These are phyloP conservation scores for Tragelaphus buxtoni DNA, from an alignment of 2,113 vertebrate species.

Conservation along the genomic window DNA sequence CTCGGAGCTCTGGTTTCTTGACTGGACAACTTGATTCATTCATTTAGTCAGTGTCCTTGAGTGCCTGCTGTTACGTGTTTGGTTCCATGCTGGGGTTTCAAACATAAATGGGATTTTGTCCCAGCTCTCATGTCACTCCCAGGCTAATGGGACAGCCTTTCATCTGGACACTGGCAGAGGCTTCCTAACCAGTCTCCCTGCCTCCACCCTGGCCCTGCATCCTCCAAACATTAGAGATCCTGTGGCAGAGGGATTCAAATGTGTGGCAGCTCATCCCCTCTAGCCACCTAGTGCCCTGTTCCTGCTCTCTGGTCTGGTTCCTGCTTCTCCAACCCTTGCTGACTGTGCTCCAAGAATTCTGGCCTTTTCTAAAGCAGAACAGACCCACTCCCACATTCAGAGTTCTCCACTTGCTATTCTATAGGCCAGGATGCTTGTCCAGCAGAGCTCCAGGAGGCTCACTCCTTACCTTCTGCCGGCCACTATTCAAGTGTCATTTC, in stretches of 20 bases:
- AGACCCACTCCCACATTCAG: not conserved
- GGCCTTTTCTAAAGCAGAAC: not conserved
- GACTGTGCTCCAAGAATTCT: too few relatives aligned
- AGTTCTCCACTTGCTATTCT: not conserved
- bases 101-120: not conserved
- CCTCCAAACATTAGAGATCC: not conserved
- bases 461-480: not conserved
- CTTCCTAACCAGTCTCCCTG: not conserved
- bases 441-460: not conserved
- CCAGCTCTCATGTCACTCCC: not conserved
- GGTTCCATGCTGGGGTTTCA: not conserved
- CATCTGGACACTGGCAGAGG: rapidly evolving
- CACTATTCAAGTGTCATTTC: not conserved
- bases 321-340: not conserved
- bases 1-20: not conserved
- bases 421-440: not conserved
- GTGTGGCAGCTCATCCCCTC: not conserved
- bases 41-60: not conserved
- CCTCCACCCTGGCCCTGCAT: not conserved
- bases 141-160: not conserved
- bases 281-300: not conserved
- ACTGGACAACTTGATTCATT: not conserved
- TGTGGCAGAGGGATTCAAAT: not conserved
- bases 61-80: not conserved
- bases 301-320: not conserved